A percentile compares a stretch with the other conserved stretches of the same genome.
phyloP scores from a whole-genome alignment of 2,888 invertebrate genomes.

The Acanthopleura granulata region DNA sequence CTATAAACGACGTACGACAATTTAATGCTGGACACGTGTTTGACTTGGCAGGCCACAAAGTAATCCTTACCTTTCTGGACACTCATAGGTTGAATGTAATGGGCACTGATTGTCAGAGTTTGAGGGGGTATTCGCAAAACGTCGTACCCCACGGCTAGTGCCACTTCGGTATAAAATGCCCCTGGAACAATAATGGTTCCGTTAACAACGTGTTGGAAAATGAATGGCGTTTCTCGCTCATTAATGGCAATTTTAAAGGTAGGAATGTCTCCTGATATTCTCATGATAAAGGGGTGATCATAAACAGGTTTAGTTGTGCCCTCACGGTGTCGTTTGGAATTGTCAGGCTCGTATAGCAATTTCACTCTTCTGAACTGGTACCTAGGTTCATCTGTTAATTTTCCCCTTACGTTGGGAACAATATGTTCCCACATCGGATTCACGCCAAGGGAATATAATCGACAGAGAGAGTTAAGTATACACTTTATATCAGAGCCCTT shows the following conservation, averaged over 20 bases:
- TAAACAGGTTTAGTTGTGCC: not conserved
- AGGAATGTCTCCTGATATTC: not conserved
- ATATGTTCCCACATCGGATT: not conserved
- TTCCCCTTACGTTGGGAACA: no score
- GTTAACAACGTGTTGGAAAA: constrained; percentile 42
- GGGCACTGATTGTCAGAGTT: not conserved
- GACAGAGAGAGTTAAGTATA: not conserved
- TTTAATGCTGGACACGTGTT: not conserved
- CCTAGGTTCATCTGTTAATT: not conserved
- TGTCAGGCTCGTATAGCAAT: not conserved
- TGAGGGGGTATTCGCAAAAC: not conserved
- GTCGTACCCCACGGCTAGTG: constrained; percentile 35
- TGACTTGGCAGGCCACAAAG: not conserved
- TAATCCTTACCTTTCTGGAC: constrained; percentile 2
- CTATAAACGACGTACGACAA: not conserved
- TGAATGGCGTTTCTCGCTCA: constrained; percentile 31
- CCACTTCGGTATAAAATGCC: constrained; percentile 44
- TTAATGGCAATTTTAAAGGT: not conserved
- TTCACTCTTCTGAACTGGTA: constrained; percentile 12
- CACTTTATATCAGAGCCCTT: not conserved
- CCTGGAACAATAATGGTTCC: constrained; percentile 42
- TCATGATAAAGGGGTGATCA: constrained; percentile 6
- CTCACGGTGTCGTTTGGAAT: not conserved
- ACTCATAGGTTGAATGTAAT: not conserved
- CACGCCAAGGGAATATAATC: not conserved